Base-by-base conservation (phyloP, 2,113 vertebrate genomes). In the Xerus inauris region DNA sequence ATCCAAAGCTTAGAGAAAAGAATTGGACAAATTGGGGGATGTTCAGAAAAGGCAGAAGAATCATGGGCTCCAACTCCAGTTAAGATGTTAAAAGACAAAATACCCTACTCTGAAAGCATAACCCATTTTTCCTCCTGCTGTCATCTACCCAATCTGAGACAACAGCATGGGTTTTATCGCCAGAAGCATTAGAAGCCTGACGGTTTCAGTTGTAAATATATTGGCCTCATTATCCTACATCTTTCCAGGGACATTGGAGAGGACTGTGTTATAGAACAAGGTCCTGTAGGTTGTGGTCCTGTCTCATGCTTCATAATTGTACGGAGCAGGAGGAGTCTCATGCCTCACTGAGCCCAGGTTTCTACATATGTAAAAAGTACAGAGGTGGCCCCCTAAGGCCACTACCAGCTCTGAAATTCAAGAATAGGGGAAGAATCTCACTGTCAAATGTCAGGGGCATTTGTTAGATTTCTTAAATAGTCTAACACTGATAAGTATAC, bases 251-350 rank as follows among this genome's bases (percentile, higher is more conserved):
- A 19, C 17, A 69, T 76, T 38, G 9, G 19, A 19, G 59, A 47
- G 12, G 28, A 28, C 17, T 17, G 2, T 59, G 35, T 28, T 26
- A 26, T 1, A 69, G 13, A 51, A 10, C 4, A 24, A 28, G 2
- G 8, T 16, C 13, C n/a, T 64, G 35, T 0, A 0, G 54, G 0
- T 16, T 87, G 32, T 10, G 3, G 11, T 6, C 3, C 20, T 73
- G 1, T 79, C 14, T 57, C 13, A 3, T 54, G 85, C 17, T 54
- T 75, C 19, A 19, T 59, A 59, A 24, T 40, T 76, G 2, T 84
- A 12, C 62, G 47, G 20, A 8, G 5, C 75, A 35, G 24, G 12
- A 67, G 17, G 26, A 30, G 3, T 67, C 26, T 77, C 3, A 26
- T 77, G 17, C 76, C 7, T 87, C 72, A 47, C 1, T 45, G 57